These are phyloP conservation scores for Tortrix viridana DNA, from an alignment of 2,888 invertebrate genomes.

Conservation along the genomic window DNA sequence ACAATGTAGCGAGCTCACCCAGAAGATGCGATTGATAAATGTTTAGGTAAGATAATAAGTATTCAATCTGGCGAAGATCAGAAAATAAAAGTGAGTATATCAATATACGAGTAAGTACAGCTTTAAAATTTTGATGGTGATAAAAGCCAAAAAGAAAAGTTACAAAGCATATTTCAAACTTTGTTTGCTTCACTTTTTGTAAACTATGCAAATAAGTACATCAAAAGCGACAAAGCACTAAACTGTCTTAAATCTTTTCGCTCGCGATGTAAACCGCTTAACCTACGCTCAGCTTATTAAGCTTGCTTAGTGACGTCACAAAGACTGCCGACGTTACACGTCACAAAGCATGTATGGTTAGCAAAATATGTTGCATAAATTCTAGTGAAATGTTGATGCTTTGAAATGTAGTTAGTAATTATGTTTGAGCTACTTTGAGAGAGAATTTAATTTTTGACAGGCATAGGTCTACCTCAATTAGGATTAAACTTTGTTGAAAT, in stretches of 20 bases:
- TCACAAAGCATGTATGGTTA: constrained; percentile 17
- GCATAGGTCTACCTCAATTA: too few species aligned
- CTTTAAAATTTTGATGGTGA: too few species aligned
- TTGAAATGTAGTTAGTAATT: constrained; percentile 1
- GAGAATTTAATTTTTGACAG: neutral
- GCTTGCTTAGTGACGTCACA: constrained; percentile 11
- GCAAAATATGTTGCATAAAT: constrained; percentile 20
- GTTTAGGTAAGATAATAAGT: too few species aligned
- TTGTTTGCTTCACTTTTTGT: neutral
- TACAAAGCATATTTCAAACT: neutral
- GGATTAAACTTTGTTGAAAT: too few species aligned
- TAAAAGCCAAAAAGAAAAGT: neutral
- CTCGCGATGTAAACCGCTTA: constrained; percentile 17
- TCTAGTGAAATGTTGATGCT: constrained; percentile 1
- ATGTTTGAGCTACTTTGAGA: neutral
- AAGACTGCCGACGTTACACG: constrained; percentile 1
- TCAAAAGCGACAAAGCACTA: constrained; percentile 6
- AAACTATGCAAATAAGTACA: neutral
- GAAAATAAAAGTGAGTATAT: too few species aligned
- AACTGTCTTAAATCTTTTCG: constrained; percentile 9
- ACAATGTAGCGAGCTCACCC: too few species aligned
- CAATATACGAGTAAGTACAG: too few species aligned
- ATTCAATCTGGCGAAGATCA: too few species aligned
- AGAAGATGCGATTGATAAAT: too few species aligned
- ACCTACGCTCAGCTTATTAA: constrained; percentile 12